Base-by-base conservation (phyloP, 1,140 invertebrate genomes). In the Philotrypesis tridentata region DNA sequence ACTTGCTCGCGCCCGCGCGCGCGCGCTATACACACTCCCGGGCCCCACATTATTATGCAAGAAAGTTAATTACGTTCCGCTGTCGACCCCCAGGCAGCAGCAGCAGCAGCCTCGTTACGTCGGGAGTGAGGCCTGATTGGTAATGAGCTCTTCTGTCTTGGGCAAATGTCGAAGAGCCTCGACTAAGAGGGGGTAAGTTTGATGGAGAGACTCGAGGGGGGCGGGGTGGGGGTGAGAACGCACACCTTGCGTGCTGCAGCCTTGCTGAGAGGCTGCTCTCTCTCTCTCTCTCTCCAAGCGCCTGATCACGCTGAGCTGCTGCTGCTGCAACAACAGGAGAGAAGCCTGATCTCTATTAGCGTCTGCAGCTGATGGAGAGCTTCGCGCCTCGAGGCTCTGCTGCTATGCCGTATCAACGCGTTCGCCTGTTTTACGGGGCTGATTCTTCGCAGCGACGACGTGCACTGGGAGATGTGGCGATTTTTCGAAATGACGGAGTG, bases 31-130 rank as follows among this genome's bases (percentile, higher is more conserved):
- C 25, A 48, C 9, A n/a, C 12, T 21, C 40, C n/a, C 23, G 63
- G 17, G 23, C 40, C 23, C 76, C 31, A 11, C 27, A 76, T 82
- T 82, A 77, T 82, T 77, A 82, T 72, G 73, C 74, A 77, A 82
- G 67, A 77, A 82, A 77, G 73, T 82, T 77, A 82, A 82, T 82
- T 82, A 76, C 40, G 43, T 60, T 67, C 21, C 17, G 40, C 23
- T 71, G 77, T 79, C 68, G 68, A 31, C 68, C 31, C 31, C 27
- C 67, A 11, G 29, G 65, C 4, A 8, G 61, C 63, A 17, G 11
- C n/a, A 7, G 63, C 11, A 27, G 23, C 9, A 67, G 37, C 14
- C 31, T 79, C 63, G 9, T 77, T 71, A 33, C 23, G 63, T 33
- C 27, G 65, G 14, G 21, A 37, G 48, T n/a, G 4, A 61, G 25